Evolutionary conservation across 2,113 vertebrate genomes (phyloP).

Genomic region (Epinephelus moara): DNA sequence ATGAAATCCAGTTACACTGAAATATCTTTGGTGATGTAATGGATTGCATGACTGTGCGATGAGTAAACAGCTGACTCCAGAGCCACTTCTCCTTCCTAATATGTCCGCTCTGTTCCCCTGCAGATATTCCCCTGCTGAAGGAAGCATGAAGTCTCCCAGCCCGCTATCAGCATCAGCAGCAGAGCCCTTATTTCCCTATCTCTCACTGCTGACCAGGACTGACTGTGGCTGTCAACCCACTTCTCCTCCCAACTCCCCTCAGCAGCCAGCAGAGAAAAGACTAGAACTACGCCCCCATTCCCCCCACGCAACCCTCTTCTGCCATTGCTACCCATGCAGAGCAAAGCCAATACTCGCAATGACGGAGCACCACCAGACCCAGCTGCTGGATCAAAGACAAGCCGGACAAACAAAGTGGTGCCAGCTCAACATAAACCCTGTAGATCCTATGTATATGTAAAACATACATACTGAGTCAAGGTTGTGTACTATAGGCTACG

Average conservation of each 20-base stretch:
- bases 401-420: conserved; percentile 39
- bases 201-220: conserved; percentile 74
- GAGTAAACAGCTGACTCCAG: not conserved
- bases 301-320: conserved; percentile 56
- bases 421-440: conserved; percentile 57
- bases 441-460: conserved; percentile 65
- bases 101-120: conserved; percentile 43
- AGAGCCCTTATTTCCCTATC: conserved; percentile 45
- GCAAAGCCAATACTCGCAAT: conserved; percentile 56
- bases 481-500: conserved; percentile 65
- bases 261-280: conserved; percentile 63
- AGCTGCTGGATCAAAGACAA: conserved; percentile 47
- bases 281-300: conserved; percentile 59
- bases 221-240: conserved; percentile 73
- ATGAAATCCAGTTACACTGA: not conserved
- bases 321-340: conserved; percentile 60
- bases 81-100: conserved; percentile 31
- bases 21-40: conserved; percentile 5
- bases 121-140: conserved; percentile 98
- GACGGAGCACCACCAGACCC: conserved; percentile 52
- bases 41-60: not conserved
- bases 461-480: conserved; percentile 49
- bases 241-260: conserved; percentile 15
- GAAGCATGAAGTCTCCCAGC: conserved; percentile 91
- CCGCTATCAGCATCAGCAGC: conserved; percentile 68